phyloP scores from a whole-genome alignment of 2,797 vertebrate genomes.

The Microchirus variegatus region DNA sequence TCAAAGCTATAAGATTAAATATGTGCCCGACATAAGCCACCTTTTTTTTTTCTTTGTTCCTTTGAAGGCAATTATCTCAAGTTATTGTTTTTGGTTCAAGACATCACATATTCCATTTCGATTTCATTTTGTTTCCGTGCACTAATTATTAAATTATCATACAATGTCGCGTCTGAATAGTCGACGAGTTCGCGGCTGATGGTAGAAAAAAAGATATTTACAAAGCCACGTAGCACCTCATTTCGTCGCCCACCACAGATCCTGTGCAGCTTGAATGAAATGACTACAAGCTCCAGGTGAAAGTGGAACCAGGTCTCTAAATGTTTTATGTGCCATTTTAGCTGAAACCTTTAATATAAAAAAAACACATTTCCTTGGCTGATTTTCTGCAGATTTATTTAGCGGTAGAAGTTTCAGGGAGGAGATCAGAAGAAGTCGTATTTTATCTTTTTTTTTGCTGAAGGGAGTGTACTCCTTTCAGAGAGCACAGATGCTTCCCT shows the following conservation, averaged over 20 bases:
- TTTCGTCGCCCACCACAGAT: neutral
- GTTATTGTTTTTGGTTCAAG: conserved; percentile 11
- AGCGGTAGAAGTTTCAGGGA: too few relatives aligned
- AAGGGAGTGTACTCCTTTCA: too few relatives aligned
- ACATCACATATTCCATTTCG: conserved; percentile 41
- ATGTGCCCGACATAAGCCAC: neutral
- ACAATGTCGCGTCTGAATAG: conserved; percentile 28
- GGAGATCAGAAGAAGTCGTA: too few relatives aligned
- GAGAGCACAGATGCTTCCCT: too few relatives aligned
- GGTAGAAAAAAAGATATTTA: conserved; percentile 10
- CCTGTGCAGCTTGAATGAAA: conserved; percentile 2
- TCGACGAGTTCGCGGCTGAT: conserved; percentile 26
- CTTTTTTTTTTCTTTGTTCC: neutral
- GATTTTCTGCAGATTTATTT: too few relatives aligned
- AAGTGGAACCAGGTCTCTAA: conserved; percentile 8
- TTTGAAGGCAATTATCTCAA: conserved; percentile 31
- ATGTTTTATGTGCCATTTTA: conserved; percentile 22
- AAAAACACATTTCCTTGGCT: too few relatives aligned
- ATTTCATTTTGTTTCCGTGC: conserved; percentile 45
- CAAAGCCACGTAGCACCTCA: neutral
- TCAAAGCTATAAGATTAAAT: conserved; percentile 19
- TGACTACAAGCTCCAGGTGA: conserved; percentile 13
- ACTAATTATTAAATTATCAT: conserved; percentile 55
- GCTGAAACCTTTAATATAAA: too few relatives aligned
- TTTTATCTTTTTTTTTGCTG: too few relatives aligned